Evolutionary conservation across 2,113 vertebrate genomes (phyloP).

Genomic region (Hydropotes inermis): DNA sequence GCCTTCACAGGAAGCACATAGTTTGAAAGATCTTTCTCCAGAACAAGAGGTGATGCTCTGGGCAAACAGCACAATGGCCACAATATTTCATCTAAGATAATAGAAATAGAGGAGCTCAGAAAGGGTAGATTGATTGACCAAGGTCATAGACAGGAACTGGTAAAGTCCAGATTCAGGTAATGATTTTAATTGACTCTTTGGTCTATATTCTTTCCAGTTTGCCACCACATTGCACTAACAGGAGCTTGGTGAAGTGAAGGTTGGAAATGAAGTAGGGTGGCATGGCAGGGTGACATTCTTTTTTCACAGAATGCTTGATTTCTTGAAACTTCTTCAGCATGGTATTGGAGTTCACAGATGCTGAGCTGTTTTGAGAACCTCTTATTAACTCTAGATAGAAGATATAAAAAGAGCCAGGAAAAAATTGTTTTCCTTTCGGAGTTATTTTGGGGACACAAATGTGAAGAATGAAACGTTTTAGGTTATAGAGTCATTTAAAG

Average conservation of each 20-base stretch:
- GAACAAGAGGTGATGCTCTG: background rate
- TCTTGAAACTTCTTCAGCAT: background rate
- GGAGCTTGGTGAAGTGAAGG: background rate
- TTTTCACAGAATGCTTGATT: background rate
- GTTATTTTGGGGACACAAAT: slow-evolving; percentile 33
- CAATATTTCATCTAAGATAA: background rate
- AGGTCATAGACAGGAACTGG: background rate
- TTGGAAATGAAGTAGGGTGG: background rate
- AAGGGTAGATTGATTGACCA: background rate
- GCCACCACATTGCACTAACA: background rate
- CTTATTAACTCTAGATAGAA: background rate
- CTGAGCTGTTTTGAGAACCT: background rate
- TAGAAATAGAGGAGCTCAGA: background rate
- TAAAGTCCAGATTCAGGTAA: background rate
- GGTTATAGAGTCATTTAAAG: slow-evolving; percentile 12
- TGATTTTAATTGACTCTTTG: background rate
- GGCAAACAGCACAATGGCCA: background rate
- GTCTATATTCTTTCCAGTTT: background rate
- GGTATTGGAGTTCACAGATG: background rate
- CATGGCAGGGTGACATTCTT: background rate
- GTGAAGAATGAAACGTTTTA: background rate
- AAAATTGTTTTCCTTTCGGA: background rate
- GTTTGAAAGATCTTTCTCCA: background rate
- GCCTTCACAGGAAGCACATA: background rate
- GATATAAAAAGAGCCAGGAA: background rate